Conservation (phyloP, 2,888 invertebrate species). For the Nymphalis c-album region DNA sequence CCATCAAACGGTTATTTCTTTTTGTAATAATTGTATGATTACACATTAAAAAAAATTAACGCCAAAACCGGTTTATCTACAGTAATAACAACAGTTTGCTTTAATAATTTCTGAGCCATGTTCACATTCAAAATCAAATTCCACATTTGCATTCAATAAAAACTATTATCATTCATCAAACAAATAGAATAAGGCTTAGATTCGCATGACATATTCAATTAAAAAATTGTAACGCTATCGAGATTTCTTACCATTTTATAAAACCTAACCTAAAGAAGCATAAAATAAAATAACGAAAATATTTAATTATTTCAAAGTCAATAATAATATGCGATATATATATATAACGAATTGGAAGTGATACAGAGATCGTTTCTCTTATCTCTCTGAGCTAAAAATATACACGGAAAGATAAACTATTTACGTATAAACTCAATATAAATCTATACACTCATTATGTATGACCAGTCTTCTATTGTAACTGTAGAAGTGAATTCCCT, state of each 20-base stretch:
- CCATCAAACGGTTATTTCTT: no score
- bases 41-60: no score
- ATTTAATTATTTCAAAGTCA: background rate
- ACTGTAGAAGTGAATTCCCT: no score
- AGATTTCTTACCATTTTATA: background rate
- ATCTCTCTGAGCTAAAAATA: constrained; percentile 38
- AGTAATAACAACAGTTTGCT: no score
- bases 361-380: constrained; percentile 8
- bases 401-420: constrained; percentile 37
- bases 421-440: constrained; percentile 21
- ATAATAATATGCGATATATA: constrained; percentile 12
- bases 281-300: no score
- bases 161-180: background rate
- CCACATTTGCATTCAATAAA: background rate
- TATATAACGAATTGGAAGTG: constrained; percentile 5
- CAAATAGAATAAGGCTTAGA: background rate
- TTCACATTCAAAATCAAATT: no score
- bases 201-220: background rate
- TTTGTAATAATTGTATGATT: no score
- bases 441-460: constrained; percentile 12
- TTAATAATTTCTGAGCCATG: no score
- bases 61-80: no score
- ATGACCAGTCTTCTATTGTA: background rate
- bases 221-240: background rate
- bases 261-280: no score